A percentile compares a stretch with the other conserved stretches of the same genome.
phyloP scores from a whole-genome alignment of 2,888 invertebrate genomes.

The Alitta virens region DNA sequence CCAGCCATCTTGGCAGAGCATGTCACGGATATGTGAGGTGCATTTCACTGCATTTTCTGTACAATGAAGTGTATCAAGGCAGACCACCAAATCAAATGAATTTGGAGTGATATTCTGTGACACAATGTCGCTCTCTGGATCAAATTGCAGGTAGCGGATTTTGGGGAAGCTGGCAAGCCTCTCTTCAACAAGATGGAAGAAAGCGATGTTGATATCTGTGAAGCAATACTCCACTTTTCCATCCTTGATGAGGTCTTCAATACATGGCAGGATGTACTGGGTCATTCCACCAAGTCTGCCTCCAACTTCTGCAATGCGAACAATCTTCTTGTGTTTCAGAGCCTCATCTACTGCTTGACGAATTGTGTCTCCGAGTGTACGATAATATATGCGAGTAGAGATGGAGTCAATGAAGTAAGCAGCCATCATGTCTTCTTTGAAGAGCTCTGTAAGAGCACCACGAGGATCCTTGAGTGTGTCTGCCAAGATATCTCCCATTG shows the following conservation, averaged over 20 bases:
- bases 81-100: constrained; percentile 12
- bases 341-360: constrained; percentile 4
- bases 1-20: constrained; percentile 16
- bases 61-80: constrained; percentile 15
- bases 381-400: constrained; percentile 13
- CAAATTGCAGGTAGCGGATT: constrained; percentile 10
- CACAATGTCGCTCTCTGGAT: constrained; percentile 8
- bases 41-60: constrained; percentile 6
- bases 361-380: constrained; percentile 4
- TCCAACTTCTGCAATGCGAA: constrained; percentile 14
- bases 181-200: constrained; percentile 13
- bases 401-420: constrained; percentile 16
- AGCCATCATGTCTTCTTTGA: constrained; percentile 13
- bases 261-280: constrained; percentile 3
- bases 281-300: constrained; percentile 17
- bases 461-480: constrained; percentile 11
- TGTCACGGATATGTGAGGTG: constrained; percentile 5
- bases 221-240: constrained; percentile 14
- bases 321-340: constrained; percentile 7
- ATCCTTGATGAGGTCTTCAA: constrained; percentile 5
- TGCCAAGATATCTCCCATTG: constrained; percentile 10
- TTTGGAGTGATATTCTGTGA: constrained; percentile 4
- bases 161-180: constrained; percentile 9
- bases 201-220: constrained; percentile 16
- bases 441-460: constrained; percentile 12